Evolutionary conservation across 2,888 invertebrate species (phyloP).

Genomic region (Spilarctia lutea): DNA sequence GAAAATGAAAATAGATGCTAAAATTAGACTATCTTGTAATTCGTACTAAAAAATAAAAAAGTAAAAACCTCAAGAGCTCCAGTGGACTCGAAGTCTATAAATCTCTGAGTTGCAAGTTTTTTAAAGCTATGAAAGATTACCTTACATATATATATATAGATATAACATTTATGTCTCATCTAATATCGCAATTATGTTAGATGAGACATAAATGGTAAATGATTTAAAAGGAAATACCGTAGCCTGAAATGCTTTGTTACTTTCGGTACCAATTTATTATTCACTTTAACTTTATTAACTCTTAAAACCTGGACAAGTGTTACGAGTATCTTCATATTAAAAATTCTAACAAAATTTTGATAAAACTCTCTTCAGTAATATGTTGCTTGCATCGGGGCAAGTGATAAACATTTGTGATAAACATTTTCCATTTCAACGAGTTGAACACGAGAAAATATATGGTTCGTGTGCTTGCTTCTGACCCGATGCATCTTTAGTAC

Average conservation of each 20-base stretch:
- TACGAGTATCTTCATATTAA: background rate
- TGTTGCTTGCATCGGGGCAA: slow-evolving; percentile 15
- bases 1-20: background rate
- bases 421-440: slow-evolving; percentile 39
- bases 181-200: no score
- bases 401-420: slow-evolving; percentile 42
- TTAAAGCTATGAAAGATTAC: background rate
- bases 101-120: background rate
- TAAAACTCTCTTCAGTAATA: slow-evolving; percentile 27
- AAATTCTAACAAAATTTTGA: slow-evolving; percentile 11
- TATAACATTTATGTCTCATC: no score
- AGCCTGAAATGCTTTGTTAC: background rate
- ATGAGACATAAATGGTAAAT: no score
- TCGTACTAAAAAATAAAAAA: no score
- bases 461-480: slow-evolving; percentile 35
- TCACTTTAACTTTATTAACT: no score
- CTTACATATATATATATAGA: no score
- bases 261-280: no score
- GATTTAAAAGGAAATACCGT: no score
- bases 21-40: background rate
- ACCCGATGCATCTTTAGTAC: slow-evolving; percentile 48
- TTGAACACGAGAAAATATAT: slow-evolving; percentile 36
- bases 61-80: background rate
- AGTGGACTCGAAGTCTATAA: background rate
- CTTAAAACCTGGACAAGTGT: no score